Base-by-base conservation (phyloP, 2,113 vertebrate species). In the Dryoscopus gambensis region DNA sequence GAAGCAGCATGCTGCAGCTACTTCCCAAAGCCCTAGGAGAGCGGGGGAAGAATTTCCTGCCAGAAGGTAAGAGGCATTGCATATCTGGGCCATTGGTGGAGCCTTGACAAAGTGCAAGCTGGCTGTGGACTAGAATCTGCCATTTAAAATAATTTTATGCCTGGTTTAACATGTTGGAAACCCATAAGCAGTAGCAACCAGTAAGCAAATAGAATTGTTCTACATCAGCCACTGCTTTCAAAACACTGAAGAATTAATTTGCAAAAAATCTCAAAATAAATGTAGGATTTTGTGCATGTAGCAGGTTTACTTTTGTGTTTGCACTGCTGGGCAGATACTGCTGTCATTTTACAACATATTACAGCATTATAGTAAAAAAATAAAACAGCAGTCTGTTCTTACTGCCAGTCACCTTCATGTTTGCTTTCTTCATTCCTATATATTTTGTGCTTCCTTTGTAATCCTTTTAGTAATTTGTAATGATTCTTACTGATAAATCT, bases 111-210 rank as follows among this genome's bases (percentile, higher is more conserved):
- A 83, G 30, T 83, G 33, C 40, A 57, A 85, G 50, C 63, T 94
- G 94, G 79, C 88, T 69, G 42, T 69, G 40, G 71, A 80, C 59
- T 71, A 91, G 53, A 79, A 76, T 92, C 67, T 90, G 75, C 78
- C 46, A 39, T 90, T 93, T 92, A 93, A 92, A 77, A 86, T 92
- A 8, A 73, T 85, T 90, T 88, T 77, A 86, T 94, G 79, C 79
- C 23, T 93, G 23, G 55, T 93, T 92, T 90, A 88, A 35, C 55
- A 4, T 70, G 46, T 33, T 90, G 74, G 85, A 93, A 90, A 80
- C n/a, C 25, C 55, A 11, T 40, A 65, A 90, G n/a, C 31, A 67
- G 39, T 22, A 89, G 35, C 63, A 83, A n/a, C 25, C 74, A 47
- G 55, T 27, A 70, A 77, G 42, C 27, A 78, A 55, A 65, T 35